Evolutionary conservation across 2,113 vertebrate genomes (phyloP), one percentile per base, ranked within the genome.

Genomic region (Lutjanus erythropterus): DNA sequence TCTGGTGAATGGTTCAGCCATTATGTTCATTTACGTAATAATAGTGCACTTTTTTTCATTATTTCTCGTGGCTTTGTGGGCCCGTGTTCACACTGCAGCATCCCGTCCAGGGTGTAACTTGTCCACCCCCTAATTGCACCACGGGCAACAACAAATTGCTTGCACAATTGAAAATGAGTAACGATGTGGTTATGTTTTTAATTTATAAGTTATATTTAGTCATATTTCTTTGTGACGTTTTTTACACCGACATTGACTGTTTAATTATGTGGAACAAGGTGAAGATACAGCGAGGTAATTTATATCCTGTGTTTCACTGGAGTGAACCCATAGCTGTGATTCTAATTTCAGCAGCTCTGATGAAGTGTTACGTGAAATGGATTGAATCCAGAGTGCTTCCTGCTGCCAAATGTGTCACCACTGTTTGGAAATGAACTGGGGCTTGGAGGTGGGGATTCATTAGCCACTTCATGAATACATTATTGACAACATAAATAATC

Each of bases 181-280:
- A 64, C 44, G 11, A 50, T 71, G 49, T 0, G 0, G 9, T 15
- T 9, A 2, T n/a, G 11, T 71, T 77, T 85, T 78, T 68, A 66
- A 86, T 64, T 86, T 44, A 52, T 47, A 64, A 41, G 52, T n/a
- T n/a, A 73, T 79, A 76, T 76, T 3, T 35, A 2, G 46, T 60
- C 42, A 75, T 73, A 70, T 81, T 85, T 81, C 49, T 78, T 74
- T 33, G 42, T 79, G 75, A 60, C 9, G 5, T 44, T 67, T 73
- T 78, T 83, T 33, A 31, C 58, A 9, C n/a, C 47, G 37, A 46
- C 33, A 65, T 58, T 90, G 86, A 35, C 79, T 84, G 76, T 85
- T 88, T 86, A 87, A 91, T 93, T 88, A 86, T 67, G 68, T 71
- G 65, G 70, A 86, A 83, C 80, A 80, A 83, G 83, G 62, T 50